These are phyloP conservation scores for Nemotelus nigrinus DNA, from an alignment of 2,888 invertebrate genomes.

Conservation along the genomic window DNA sequence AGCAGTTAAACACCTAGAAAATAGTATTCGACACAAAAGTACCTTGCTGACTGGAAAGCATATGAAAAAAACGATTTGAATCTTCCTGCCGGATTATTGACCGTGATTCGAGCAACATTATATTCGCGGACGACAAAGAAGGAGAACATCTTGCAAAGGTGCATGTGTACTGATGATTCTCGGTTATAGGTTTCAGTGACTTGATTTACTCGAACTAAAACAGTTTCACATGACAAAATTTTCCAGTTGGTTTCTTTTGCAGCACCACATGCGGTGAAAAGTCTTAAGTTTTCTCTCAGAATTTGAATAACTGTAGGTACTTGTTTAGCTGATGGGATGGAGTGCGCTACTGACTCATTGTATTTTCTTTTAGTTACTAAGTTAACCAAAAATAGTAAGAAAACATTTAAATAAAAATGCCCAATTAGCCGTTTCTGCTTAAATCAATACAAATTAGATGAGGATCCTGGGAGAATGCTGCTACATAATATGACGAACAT, in stretches of 20 bases:
- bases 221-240: not conserved
- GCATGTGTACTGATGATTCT: no score
- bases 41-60: no score
- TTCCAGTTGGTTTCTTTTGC: not conserved
- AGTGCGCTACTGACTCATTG: not conserved
- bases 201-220: not conserved
- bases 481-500: no score
- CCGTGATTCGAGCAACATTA: no score
- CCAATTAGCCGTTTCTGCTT: not conserved
- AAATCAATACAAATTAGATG: not conserved
- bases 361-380: not conserved
- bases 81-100: no score
- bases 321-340: not conserved
- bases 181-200: no score
- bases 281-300: not conserved
- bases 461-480: no score
- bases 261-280: not conserved
- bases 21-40: no score
- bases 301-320: not conserved
- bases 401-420: not conserved
- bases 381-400: not conserved
- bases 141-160: no score
- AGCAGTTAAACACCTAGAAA: no score
- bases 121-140: no score
- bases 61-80: no score